Percentiles rank a stretch among this genome's conserved stretches.
These are phyloP conservation scores for Scrobipalpa costella DNA, from an alignment of 2,888 invertebrate species.

Conservation along the genomic window DNA sequence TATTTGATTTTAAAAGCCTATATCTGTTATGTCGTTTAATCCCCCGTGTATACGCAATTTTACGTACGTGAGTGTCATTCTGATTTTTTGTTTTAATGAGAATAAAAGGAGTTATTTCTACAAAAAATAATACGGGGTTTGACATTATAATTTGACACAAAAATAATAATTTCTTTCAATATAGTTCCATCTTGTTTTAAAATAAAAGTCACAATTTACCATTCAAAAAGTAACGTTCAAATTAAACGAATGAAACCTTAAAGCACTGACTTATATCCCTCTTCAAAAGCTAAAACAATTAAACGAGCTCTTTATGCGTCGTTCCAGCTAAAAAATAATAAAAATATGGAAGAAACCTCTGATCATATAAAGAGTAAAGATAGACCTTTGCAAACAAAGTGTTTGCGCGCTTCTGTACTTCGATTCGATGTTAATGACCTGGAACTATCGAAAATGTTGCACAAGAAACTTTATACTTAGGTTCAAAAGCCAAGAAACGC, in stretches of 20 bases:
- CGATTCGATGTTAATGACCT: neutral
- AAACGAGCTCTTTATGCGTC: neutral
- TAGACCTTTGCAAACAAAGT: neutral
- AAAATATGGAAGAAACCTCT: conserved; percentile 1
- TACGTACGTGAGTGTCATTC: no score
- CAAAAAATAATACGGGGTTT: no score
- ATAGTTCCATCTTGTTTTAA: no score
- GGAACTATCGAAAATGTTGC: neutral
- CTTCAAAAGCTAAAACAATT: neutral
- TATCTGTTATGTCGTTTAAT: no score
- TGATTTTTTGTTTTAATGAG: no score
- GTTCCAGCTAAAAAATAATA: conserved; percentile 2
- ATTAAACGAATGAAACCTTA: neutral
- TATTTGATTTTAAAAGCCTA: no score
- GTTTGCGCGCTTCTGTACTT: neutral
- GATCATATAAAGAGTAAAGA: neutral
- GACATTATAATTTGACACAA: no score
- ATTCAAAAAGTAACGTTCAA: neutral
- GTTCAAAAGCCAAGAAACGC: no score
- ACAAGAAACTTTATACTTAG: no score
- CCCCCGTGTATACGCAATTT: no score
- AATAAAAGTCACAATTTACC: neutral
- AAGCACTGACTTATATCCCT: neutral
- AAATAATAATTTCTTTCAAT: no score
- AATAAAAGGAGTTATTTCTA: no score